These are phyloP conservation scores for Cichladusa arquata DNA, from an alignment of 2,113 vertebrate species.

Conservation along the genomic window DNA sequence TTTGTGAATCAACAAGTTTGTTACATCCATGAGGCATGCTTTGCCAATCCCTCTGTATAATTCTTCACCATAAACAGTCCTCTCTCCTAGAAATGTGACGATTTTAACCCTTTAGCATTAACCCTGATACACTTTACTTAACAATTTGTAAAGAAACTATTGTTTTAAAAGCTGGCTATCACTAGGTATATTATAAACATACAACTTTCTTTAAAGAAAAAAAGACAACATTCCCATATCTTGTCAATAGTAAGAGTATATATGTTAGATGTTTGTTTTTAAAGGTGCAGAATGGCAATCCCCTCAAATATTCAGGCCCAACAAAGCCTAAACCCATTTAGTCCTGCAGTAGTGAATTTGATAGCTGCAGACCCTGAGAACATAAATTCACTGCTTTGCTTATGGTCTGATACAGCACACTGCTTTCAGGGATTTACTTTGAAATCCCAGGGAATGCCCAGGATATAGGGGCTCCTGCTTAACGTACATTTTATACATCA, in stretches of 20 bases:
- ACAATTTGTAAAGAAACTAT: background rate
- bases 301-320: background rate
- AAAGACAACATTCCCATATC: background rate
- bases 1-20: conserved; percentile 16
- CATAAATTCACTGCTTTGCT: background rate
- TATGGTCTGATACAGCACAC: background rate
- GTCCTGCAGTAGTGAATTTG: background rate
- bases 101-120: background rate
- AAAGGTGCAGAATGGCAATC: background rate
- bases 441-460: background rate
- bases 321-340: background rate
- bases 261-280: background rate
- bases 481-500: background rate
- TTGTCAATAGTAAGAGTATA: background rate
- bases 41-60: background rate
- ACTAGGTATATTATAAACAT: background rate
- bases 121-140: background rate
- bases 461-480: background rate
- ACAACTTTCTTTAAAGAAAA: background rate
- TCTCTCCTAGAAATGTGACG: background rate
- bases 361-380: background rate
- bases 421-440: background rate
- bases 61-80: background rate
- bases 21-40: background rate
- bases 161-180: background rate